phyloP scores from a whole-genome alignment of 2,113 vertebrate genomes.

The Mastomys coucha region DNA sequence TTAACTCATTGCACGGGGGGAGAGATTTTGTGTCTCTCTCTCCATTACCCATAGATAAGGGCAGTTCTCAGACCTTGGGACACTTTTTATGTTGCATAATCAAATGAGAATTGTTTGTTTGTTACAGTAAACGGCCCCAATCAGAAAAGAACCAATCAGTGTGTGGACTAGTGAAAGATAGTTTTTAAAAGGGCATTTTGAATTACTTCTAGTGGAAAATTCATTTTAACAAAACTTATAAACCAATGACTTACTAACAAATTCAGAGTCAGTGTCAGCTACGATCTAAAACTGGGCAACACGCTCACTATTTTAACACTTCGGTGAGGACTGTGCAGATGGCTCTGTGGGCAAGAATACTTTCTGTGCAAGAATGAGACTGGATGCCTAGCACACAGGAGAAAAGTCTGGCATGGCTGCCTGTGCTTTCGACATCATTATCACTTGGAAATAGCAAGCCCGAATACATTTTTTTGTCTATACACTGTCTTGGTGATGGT shows the following conservation, averaged over 20 bases:
- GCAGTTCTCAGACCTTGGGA: not conserved
- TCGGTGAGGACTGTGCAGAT: not conserved
- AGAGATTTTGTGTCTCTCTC: not conserved
- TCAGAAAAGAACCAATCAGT: no score
- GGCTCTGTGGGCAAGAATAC: not conserved
- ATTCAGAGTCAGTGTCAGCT: not conserved
- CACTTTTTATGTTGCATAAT: constrained; percentile 1
- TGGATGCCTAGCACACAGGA: no score
- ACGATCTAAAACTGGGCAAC: not conserved
- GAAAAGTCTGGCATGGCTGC: not conserved
- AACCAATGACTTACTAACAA: constrained; percentile 7
- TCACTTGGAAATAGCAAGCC: not conserved
- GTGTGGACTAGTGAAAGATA: not conserved
- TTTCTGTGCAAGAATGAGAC: not conserved
- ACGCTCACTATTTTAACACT: not conserved
- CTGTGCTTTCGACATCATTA: not conserved
- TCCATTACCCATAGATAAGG: no score
- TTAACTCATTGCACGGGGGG: no score
- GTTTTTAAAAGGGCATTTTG: not conserved
- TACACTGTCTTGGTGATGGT: not conserved
- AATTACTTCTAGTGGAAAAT: constrained; percentile 45
- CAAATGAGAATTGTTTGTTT: constrained; percentile 30
- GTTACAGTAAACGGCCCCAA: not conserved
- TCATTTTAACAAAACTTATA: constrained; percentile 24
- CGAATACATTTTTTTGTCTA: not conserved